Evolutionary conservation across 2,797 vertebrate species (phyloP), one percentile per base, ranked within the genome.

Genomic region (Gila robusta): DNA sequence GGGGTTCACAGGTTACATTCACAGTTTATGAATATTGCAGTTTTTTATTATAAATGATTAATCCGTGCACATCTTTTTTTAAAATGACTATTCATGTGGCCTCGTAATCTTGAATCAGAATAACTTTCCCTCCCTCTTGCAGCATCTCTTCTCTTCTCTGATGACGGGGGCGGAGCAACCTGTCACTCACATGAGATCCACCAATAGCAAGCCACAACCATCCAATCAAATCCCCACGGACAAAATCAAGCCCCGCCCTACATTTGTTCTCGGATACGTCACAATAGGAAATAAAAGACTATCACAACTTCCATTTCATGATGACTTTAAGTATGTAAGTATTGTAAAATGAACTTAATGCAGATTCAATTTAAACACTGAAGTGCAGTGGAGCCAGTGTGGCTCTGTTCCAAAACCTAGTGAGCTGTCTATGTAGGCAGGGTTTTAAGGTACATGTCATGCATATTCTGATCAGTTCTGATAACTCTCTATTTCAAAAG

Each of bases 1-100:
- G 41, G 26, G 26, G 37, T 62, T 62, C 23, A 81, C 54, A 73
- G 81, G 70, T 83, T 64, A 64, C 11, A 64, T n/a, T 26, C 41
- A 52, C 71, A 66, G 28, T 11, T 37, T 59, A 83, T 32, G 14
- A 32, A 66, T 66, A 9, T 17, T 12, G 14, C 64, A 16, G 28
- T 17, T 2, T 32, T 32, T 66, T 66, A 8, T 17, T 32, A 32
- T 0, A 32, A 32, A 32, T 66, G n/a, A 62, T 8, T 32, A 17
- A 19, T 32, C 56, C n/a, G 10, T 62, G 56, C 56, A 59, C 56
- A 59, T 59, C 56, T 16, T 28, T 6, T 5, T n/a, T 12, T 28
- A 2, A 14, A 2, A 2, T 62, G 11, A 21, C 23, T 2, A n/a
- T 11, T 59, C 23, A 59, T 59, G 56, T 11, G n/a, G 59, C n/a